Evolutionary conservation across 2,797 vertebrate species (phyloP).

Genomic region (Schizopygopsis malacanthus): DNA sequence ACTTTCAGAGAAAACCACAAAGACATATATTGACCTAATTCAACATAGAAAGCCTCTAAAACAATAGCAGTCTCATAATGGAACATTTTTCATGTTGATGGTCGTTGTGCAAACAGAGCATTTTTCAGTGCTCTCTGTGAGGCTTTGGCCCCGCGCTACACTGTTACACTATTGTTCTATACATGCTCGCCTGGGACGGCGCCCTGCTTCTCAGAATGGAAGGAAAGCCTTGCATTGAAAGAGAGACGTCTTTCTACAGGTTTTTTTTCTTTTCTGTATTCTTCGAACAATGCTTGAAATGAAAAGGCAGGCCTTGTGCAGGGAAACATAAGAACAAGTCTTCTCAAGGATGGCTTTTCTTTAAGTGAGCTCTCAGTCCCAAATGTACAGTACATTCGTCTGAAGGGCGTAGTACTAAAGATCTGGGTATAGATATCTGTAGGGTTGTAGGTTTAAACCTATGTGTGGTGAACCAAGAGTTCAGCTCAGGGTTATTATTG

Average conservation of each 20-base stretch:
- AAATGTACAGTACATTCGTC: slow-evolving; percentile 20
- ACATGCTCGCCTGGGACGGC: slow-evolving; percentile 54
- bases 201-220: slow-evolving; percentile 73
- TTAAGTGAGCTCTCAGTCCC: slow-evolving; percentile 13
- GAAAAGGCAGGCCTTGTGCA: slow-evolving; percentile 50
- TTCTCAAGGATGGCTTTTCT: slow-evolving; percentile 36
- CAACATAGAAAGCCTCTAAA: slow-evolving; percentile 26
- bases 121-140: slow-evolving; percentile 39
- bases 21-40: neutral
- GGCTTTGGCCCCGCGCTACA: slow-evolving; percentile 33
- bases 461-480: slow-evolving; percentile 6
- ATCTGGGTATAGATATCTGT: slow-evolving; percentile 24
- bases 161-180: slow-evolving; percentile 56
- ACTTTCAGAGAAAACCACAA: neutral
- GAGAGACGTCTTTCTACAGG: slow-evolving; percentile 54
- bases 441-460: slow-evolving; percentile 2
- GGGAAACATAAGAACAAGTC: slow-evolving; percentile 50
- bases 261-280: slow-evolving; percentile 53
- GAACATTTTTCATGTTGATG: slow-evolving; percentile 48
- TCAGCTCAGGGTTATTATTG: slow-evolving; percentile 3
- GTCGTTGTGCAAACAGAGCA: slow-evolving; percentile 44
- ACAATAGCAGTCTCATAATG: slow-evolving; percentile 51
- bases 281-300: slow-evolving; percentile 52
- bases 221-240: slow-evolving; percentile 77
- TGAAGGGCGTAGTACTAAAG: slow-evolving; percentile 22